These are phyloP conservation scores for Yponomeuta sedellus DNA, from an alignment of 2,888 invertebrate genomes.

Conservation along the genomic window DNA sequence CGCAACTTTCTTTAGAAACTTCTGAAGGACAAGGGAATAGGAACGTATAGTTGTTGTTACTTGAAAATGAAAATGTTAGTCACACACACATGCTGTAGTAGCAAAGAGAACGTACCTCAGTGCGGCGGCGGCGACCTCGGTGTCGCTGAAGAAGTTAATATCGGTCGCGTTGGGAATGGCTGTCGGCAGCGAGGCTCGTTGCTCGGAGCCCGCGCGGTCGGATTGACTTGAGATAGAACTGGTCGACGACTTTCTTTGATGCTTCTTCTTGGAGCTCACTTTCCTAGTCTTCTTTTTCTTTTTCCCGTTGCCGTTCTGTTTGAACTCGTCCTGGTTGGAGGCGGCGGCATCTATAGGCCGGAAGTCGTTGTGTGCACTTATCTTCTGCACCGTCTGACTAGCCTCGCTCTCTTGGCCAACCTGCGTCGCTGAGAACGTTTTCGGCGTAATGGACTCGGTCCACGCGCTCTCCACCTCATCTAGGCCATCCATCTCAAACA, in stretches of 20 bases:
- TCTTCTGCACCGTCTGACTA: conserved; percentile 76
- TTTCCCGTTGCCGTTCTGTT: conserved; percentile 75
- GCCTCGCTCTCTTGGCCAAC: conserved; percentile 65
- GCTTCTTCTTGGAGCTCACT: conserved; percentile 87
- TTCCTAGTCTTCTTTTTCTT: conserved; percentile 89
- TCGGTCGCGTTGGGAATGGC: conserved; percentile 53
- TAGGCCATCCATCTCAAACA: conserved; percentile 82
- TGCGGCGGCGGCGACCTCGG: conserved; percentile 84
- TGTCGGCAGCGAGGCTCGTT: conserved; percentile 49
- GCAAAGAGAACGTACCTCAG: conserved; percentile 66
- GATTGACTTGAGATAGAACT: conserved; percentile 72
- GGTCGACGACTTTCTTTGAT: conserved; percentile 83
- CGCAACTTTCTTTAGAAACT: neutral
- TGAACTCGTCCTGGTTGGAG: conserved; percentile 58
- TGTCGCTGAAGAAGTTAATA: conserved; percentile 92
- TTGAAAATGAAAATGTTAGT: conserved; percentile 12
- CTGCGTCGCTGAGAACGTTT: conserved; percentile 74
- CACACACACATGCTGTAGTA: conserved; percentile 12
- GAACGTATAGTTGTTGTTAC: neutral
- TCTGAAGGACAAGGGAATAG: conserved; percentile 4
- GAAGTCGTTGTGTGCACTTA: conserved; percentile 80
- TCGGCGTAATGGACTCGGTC: conserved; percentile 67
- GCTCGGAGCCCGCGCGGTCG: conserved; percentile 68
- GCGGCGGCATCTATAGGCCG: conserved; percentile 71
- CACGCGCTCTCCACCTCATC: conserved; percentile 72